Conservation (phyloP, 2,888 invertebrate genomes). For the Serripes groenlandicus region DNA sequence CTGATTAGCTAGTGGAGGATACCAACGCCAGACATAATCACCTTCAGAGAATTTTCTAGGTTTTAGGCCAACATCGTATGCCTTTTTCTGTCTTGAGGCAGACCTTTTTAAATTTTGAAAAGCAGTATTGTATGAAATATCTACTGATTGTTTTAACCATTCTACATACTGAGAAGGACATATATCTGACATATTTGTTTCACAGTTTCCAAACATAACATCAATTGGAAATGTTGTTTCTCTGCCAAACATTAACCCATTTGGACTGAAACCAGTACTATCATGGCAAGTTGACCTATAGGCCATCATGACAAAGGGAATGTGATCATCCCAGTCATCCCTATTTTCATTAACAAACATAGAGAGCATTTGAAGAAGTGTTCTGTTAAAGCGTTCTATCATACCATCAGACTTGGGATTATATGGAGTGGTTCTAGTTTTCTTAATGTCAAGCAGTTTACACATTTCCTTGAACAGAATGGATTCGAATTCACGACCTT, state of each 20-base stretch:
- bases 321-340: too few species aligned
- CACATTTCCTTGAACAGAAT: slow-evolving; percentile 35
- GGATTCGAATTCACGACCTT: slow-evolving; percentile 45
- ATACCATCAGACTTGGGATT: slow-evolving; percentile 43
- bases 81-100: slow-evolving; percentile 29
- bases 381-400: too few species aligned
- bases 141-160: slow-evolving; percentile 17
- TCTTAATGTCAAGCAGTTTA: slow-evolving; percentile 33
- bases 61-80: slow-evolving; percentile 23
- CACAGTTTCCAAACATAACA: slow-evolving; percentile 2
- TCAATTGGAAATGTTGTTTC: slow-evolving; percentile 40
- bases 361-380: slow-evolving; percentile 28
- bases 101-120: slow-evolving; percentile 13
- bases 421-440: slow-evolving; percentile 44
- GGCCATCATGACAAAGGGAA: too few species aligned
- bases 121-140: slow-evolving; percentile 9
- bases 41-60: neutral
- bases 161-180: slow-evolving; percentile 32
- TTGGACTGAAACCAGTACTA: slow-evolving; percentile 1
- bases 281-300: too few species aligned
- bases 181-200: neutral
- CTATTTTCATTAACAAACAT: too few species aligned
- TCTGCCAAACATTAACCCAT: slow-evolving; percentile 40
- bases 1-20: slow-evolving; percentile 39
- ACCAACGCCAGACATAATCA: slow-evolving; percentile 33